Evolutionary conservation across 1,140 invertebrate genomes (phyloP), one percentile per base, ranked within the genome.

Genomic region (Rhagoletis zephyria): DNA sequence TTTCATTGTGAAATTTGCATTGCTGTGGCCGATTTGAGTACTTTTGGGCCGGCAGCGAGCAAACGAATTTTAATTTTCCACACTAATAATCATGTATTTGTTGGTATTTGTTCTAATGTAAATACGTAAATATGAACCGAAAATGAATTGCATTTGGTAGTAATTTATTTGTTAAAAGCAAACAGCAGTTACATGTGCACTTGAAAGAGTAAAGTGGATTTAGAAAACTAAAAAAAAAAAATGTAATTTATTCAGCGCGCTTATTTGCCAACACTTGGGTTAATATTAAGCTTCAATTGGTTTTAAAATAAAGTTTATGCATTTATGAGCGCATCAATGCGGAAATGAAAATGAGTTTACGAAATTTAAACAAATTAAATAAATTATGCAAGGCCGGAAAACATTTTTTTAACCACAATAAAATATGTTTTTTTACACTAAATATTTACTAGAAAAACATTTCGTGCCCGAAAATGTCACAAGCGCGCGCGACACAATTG

Each of bases 41-140:
- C 42, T 74, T 74, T 14, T 30, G 12, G 70, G 45, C 14, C 48
- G 10, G 40, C 12, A 6, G n/a, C 14, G 5, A 12, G 40, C 5
- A 48, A 51, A 74, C 70, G 48, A 81, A 10, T 81, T 81, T 81
- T 12, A 81, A 81, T 81, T 81, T 81, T 81, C 45, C 74, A 56
- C 74, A 30, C 74, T 81, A 81, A 56, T 81, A 81, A 81, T 51
- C 74, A 81, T 56, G 16, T 16, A 77, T 48, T 74, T 48, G 70
- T 16, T 67, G 64, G 30, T 3, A 81, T 81, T 30, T 30, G 30
- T 30, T 0, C 1, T 6, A 51, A 30, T 7, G 45, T n/a, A 81
- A 56, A 12, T 81, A 30, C 30, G 30, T 30, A 81, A 56, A 81
- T 56, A 59, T 81, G 10, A 56, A 56, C 30, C 19, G 56, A 51